Conservation (phyloP, 2,888 invertebrate species). For the Trachelus iudaicus region DNA sequence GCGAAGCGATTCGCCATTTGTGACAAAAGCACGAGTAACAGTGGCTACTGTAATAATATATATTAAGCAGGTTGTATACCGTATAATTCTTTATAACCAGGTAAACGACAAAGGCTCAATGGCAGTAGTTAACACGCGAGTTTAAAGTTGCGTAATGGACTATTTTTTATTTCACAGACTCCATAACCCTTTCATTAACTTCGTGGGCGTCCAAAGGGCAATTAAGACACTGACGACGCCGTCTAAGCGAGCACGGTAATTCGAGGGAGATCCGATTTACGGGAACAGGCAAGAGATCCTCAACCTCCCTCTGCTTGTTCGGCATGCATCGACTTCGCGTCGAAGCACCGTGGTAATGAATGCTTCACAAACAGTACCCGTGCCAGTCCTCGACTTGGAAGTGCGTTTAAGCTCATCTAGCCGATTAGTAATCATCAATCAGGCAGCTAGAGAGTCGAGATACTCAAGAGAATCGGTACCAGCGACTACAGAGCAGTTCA, state of each 20-base stretch:
- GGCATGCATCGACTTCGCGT: slow-evolving; percentile 34
- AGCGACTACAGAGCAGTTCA: not conserved
- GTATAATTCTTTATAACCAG: too few relatives aligned
- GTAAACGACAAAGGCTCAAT: too few relatives aligned
- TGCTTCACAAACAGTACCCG: slow-evolving; percentile 52
- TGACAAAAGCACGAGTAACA: too few relatives aligned
- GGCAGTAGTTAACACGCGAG: too few relatives aligned
- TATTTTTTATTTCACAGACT: too few relatives aligned
- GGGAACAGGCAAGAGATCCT: not conserved
- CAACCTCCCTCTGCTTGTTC: not conserved
- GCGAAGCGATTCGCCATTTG: slow-evolving; percentile 23
- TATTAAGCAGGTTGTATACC: too few relatives aligned
- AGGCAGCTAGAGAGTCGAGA: not conserved
- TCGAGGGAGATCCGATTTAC: not conserved
- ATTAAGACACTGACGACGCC: not conserved
- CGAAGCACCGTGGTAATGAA: slow-evolving; percentile 52
- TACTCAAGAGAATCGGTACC: not conserved
- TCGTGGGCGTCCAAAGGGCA: not conserved
- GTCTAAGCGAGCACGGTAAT: not conserved
- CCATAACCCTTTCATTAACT: too few relatives aligned
- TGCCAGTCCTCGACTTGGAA: slow-evolving; percentile 42
- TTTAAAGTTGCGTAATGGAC: too few relatives aligned
- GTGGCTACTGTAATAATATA: too few relatives aligned
- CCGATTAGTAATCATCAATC: slow-evolving; percentile 53
- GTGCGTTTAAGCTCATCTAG: slow-evolving; percentile 61